phyloP scores from a whole-genome alignment of 2,113 vertebrate species.

The Gallinago undulata region DNA sequence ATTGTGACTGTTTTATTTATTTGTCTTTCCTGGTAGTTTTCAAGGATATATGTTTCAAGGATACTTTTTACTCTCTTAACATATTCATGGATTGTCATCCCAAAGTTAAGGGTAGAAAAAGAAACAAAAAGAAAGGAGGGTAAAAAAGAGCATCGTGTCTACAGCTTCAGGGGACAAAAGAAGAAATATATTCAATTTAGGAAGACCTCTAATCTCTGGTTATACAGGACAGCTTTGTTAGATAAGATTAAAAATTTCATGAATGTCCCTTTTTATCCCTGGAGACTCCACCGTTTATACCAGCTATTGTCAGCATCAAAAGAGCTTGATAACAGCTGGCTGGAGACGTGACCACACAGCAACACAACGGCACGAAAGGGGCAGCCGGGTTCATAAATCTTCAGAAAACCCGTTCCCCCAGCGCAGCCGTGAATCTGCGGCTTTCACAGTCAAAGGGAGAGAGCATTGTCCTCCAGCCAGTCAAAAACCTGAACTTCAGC shows the following conservation, averaged over 20 bases:
- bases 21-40: conserved; percentile 8
- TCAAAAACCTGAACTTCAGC: conserved; percentile 61
- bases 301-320: conserved; percentile 49
- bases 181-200: conserved; percentile 52
- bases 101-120: conserved; percentile 9
- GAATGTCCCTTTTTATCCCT: conserved; percentile 60
- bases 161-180: conserved; percentile 34
- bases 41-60: conserved; percentile 8
- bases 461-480: conserved; percentile 33
- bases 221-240: conserved; percentile 67
- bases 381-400: conserved; percentile 53
- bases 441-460: conserved; percentile 23
- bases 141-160: background rate
- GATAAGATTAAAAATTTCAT: conserved; percentile 67
- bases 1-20: conserved; percentile 51
- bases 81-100: background rate
- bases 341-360: conserved; percentile 54
- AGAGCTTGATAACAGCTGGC: conserved; percentile 64
- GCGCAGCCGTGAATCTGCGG: conserved; percentile 15
- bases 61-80: background rate
- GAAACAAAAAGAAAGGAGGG: background rate
- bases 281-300: conserved; percentile 49
- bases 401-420: background rate
- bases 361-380: conserved; percentile 44
- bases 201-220: conserved; percentile 64